Evolutionary conservation across 2,797 vertebrate genomes (phyloP).

Genomic region (Falco novaeseelandiae): DNA sequence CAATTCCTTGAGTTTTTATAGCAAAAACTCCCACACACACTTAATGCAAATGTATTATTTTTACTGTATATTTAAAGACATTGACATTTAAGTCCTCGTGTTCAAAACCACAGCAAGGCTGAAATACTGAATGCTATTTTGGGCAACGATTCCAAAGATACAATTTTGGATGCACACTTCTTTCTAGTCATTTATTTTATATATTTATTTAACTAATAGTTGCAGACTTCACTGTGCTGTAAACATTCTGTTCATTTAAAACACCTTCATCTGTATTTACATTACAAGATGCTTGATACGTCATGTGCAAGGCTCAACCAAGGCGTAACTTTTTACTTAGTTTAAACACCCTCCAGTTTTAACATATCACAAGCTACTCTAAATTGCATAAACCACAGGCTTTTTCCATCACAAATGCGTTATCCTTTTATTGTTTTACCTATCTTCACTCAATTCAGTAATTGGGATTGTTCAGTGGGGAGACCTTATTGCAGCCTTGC

Average conservation of each 20-base stretch:
- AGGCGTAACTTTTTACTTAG: neutral
- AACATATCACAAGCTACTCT: neutral
- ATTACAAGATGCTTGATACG: neutral
- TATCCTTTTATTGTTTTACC: neutral
- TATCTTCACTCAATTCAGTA: neutral
- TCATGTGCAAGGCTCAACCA: neutral
- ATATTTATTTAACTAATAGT: neutral
- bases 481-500: neutral
- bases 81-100: neutral
- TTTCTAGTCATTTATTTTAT: neutral
- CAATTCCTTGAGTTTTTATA: neutral
- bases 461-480: neutral
- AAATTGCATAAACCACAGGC: neutral
- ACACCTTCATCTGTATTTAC: neutral
- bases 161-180: neutral
- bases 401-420: neutral
- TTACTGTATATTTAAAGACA: neutral
- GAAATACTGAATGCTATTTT: neutral
- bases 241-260: neutral
- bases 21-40: neutral
- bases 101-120: neutral
- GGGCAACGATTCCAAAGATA: neutral
- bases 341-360: neutral
- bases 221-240: neutral
- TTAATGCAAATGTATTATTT: neutral